Base-by-base conservation (phyloP, 1,140 invertebrate species). In the Teleopsis dalmanni region DNA sequence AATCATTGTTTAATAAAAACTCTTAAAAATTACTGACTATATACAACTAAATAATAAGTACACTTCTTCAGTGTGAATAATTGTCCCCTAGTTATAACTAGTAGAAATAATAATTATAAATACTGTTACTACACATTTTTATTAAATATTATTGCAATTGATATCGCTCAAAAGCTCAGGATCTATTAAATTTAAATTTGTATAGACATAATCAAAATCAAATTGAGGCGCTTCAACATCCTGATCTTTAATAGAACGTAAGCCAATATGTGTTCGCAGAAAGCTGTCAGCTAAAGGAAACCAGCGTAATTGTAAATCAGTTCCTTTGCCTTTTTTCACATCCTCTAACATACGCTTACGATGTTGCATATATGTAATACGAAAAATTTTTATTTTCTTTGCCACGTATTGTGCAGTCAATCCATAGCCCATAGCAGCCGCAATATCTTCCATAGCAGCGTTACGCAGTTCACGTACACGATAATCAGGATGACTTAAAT, bases 341-440 rank as follows among this genome's bases (percentile, higher is more conserved):
- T 33, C 47, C 14, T 48, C 51, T 9, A 53, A 33, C 31, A 53
- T 45, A 13, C 51, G 40, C 22, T 53, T 53, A 2, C 51, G 34
- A 41, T 53, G 51, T 14, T 53, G 47, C 51, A 53, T 53, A 31
- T 53, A 53, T 21, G 51, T 49, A 9, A 53, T 53, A 42, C 51
- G 51, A 27, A 53, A 49, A 3, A 49, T 53, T 36, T 53, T 49
- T 21, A 53, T 53, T 45, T 49, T 53, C 16, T 53, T 53, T 5
- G 34, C 22, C 9, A 53, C 51, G 42, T 53, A 53, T 3, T 44
- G 41, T 7, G 47, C 42, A 7, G 35, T 36, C 13, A 53, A 10
- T 0, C 47, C 51, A 41, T 49, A 33, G 29, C 51, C 51, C 51
- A 53, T 53, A 3, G 47, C 47, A 9, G 51, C 47, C 9, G 51